These are phyloP conservation scores for Sebastes oblongus DNA, from an alignment of 2,797 vertebrate species.

Conservation along the genomic window DNA sequence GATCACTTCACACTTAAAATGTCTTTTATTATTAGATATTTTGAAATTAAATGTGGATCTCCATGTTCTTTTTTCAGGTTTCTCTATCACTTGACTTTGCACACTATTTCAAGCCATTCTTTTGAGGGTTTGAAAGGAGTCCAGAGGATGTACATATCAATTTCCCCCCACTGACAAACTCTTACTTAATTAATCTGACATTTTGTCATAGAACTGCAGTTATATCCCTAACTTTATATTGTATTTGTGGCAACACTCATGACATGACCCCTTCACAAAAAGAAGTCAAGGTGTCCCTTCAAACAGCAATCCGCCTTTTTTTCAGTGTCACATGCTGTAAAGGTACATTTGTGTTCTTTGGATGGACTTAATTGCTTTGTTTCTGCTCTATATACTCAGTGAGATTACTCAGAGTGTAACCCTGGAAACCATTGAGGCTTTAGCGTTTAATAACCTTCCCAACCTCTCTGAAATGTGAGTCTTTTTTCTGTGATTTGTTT, in stretches of 20 bases:
- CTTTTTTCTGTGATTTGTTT: neutral
- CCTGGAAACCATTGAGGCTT: conserved; percentile 85
- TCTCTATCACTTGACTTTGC: conserved; percentile 84
- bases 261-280: neutral
- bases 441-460: conserved; percentile 87
- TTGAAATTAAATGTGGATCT: neutral
- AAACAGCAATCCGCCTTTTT: neutral
- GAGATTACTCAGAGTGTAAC: conserved; percentile 87
- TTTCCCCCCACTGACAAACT: neutral
- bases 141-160: conserved; percentile 84
- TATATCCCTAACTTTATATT: neutral
- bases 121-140: conserved; percentile 85
- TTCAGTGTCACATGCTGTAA: neutral
- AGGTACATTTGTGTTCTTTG: neutral
- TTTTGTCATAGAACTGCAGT: neutral
- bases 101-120: conserved; percentile 83
- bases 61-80: conserved; percentile 73
- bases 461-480: conserved; percentile 90
- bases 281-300: neutral
- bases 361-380: conserved; percentile 8
- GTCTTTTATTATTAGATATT: neutral
- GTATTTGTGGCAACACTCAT: neutral
- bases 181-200: neutral
- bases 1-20: neutral
- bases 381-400: conserved; percentile 66